phyloP scores from a whole-genome alignment of 92 coral and sea anemone genomes.

The Plumapathes pennacea region DNA sequence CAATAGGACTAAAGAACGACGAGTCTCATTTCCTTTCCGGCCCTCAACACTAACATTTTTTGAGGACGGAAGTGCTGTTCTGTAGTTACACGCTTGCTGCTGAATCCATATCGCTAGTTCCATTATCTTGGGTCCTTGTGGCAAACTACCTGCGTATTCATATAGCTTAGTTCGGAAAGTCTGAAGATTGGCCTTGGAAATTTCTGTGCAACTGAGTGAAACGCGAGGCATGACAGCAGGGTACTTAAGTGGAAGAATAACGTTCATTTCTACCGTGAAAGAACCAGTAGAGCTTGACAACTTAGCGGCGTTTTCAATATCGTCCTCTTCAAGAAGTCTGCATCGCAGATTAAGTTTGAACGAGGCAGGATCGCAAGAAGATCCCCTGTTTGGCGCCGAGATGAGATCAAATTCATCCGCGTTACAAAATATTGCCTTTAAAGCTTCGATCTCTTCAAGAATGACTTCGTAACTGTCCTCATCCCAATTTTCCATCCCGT shows the following conservation, averaged over 20 bases:
- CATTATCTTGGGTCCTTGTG: slow-evolving; percentile 64
- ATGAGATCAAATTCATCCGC: slow-evolving; percentile 64
- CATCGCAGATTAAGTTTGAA: slow-evolving; percentile 16
- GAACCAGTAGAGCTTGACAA: background rate
- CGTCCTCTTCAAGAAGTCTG: background rate
- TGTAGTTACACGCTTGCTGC: slow-evolving; percentile 27
- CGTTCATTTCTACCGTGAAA: slow-evolving; percentile 38
- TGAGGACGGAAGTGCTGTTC: background rate
- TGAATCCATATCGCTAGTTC: slow-evolving; percentile 82
- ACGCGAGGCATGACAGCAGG: slow-evolving; percentile 66
- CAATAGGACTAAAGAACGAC: slow-evolving; percentile 42
- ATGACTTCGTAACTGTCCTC: slow-evolving; percentile 10
- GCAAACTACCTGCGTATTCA: slow-evolving; percentile 27
- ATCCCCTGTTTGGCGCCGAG: slow-evolving; percentile 4
- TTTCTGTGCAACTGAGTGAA: slow-evolving; percentile 71
- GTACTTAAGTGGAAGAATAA: slow-evolving; percentile 40
- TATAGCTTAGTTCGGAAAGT: slow-evolving; percentile 34
- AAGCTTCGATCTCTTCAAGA: slow-evolving; percentile 70
- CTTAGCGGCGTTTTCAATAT: background rate
- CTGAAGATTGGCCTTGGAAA: slow-evolving; percentile 47
- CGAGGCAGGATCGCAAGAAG: slow-evolving; percentile 8
- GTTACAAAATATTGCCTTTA: slow-evolving; percentile 84
- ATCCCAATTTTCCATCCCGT: background rate
- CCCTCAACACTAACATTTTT: background rate
- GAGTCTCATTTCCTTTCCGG: no score